Evolutionary conservation across 1,140 invertebrate species (phyloP).

Genomic region (Saxidomus purpurata): DNA sequence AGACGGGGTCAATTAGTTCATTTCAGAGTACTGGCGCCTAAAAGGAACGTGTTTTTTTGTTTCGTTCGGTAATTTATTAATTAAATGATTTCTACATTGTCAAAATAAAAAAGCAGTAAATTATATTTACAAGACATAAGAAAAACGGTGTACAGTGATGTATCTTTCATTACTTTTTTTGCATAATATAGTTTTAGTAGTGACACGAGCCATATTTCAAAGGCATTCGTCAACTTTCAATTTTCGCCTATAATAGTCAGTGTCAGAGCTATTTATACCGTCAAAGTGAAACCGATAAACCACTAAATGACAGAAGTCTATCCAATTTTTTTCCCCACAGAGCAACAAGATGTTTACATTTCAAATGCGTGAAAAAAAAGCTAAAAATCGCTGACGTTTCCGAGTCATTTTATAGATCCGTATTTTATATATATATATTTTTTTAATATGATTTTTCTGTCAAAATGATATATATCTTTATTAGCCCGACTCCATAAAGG

Average conservation of each 20-base stretch:
- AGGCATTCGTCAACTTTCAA: not conserved
- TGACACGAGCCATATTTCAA: slow-evolving; percentile 17
- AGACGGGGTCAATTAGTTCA: not conserved
- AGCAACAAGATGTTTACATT: slow-evolving; percentile 9
- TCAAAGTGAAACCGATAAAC: slow-evolving; percentile 6
- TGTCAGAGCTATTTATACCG: slow-evolving; percentile 15
- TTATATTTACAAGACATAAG: not conserved
- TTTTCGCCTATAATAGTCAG: slow-evolving; percentile 36
- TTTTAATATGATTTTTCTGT: not conserved
- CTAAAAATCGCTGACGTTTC: not conserved
- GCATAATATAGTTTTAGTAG: not conserved
- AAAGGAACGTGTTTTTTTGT: not conserved
- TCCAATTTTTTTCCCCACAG: not conserved
- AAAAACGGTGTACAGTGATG: not conserved
- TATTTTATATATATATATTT: not conserved
- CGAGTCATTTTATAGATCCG: not conserved
- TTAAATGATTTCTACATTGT: slow-evolving; percentile 34
- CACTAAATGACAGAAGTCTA: not conserved
- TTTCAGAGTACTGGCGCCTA: not conserved
- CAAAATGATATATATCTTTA: not conserved
- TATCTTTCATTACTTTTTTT: slow-evolving; percentile 4
- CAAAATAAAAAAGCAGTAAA: not conserved
- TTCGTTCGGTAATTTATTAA: slow-evolving; percentile 24
- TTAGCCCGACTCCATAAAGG: not conserved
- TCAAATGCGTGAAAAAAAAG: not conserved